A percentile compares a stretch with the other conserved stretches of the same genome.
These are phyloP conservation scores for Micromys minutus DNA, from an alignment of 2,113 vertebrate species.

Conservation along the genomic window DNA sequence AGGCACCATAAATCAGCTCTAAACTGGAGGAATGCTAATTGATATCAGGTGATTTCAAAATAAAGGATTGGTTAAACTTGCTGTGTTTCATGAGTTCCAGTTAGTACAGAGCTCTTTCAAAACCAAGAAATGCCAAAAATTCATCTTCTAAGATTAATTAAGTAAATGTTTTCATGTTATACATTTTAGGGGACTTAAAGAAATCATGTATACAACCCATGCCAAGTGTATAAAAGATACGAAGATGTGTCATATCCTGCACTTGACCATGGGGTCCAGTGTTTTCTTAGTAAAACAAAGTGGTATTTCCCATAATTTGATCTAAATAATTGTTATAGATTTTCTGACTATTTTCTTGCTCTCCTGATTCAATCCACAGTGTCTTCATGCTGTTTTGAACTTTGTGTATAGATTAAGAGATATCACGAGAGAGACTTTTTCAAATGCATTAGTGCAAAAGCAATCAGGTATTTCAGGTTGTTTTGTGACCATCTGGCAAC, in stretches of 20 bases:
- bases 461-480: neutral
- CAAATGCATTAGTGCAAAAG: constrained; percentile 19
- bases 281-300: neutral
- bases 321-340: constrained; percentile 16
- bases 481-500: neutral
- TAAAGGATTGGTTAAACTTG: constrained; percentile 81
- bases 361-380: neutral
- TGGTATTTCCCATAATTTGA: neutral
- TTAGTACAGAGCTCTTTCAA: constrained; percentile 73
- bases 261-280: neutral
- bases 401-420: neutral
- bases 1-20: constrained; percentile 88
- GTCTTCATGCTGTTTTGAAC: neutral
- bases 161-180: constrained; percentile 68
- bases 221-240: neutral
- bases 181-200: neutral
- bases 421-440: neutral
- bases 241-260: neutral
- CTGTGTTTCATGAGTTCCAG: constrained; percentile 81
- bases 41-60: constrained; percentile 89
- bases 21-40: constrained; percentile 90
- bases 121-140: constrained; percentile 78
- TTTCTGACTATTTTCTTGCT: neutral
- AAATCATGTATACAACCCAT: neutral
- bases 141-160: constrained; percentile 80